phyloP scores from a whole-genome alignment of 2,797 vertebrate species.

The Anguilla obscura region DNA sequence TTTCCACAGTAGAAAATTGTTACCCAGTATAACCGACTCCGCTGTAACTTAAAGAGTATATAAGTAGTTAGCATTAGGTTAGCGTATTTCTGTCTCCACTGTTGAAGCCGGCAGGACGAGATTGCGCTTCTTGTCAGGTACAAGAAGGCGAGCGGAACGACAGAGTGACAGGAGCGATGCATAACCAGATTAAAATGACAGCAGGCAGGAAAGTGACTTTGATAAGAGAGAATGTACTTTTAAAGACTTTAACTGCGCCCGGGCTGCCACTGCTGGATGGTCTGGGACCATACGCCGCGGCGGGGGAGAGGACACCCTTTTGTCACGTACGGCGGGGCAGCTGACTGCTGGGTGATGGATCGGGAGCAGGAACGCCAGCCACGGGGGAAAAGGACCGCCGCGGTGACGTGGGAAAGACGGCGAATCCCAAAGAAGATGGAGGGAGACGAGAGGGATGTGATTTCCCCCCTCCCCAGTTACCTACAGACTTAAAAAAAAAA shows the following conservation, averaged over 20 bases:
- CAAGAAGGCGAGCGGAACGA: background rate
- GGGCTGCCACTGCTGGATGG: background rate
- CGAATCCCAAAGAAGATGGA: background rate
- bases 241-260: background rate
- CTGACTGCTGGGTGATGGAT: background rate
- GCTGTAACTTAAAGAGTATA: background rate
- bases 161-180: background rate
- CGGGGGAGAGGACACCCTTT: background rate
- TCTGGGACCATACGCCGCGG: background rate
- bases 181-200: background rate
- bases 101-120: background rate
- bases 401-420: background rate
- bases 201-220: background rate
- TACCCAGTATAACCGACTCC: background rate
- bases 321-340: background rate
- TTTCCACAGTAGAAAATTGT: background rate
- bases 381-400: background rate
- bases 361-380: background rate
- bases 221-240: background rate
- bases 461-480: background rate
- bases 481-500: background rate
- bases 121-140: slow-evolving; percentile 4
- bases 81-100: background rate
- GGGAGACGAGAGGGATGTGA: background rate
- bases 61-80: background rate